Base-by-base conservation (phyloP, 2,797 vertebrate species). In the Spondyliosoma cantharus region DNA sequence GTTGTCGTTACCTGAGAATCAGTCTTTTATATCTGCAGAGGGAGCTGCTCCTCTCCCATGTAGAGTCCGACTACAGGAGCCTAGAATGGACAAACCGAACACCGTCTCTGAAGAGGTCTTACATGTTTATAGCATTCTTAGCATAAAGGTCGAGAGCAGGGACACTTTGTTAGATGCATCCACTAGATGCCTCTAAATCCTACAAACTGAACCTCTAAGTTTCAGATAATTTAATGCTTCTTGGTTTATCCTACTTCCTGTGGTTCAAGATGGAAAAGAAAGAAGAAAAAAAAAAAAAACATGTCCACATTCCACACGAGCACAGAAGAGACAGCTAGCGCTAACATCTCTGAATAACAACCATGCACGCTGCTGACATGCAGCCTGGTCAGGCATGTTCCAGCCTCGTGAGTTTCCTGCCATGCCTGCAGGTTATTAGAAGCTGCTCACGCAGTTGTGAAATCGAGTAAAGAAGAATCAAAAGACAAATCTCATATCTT, bases 401-500 rank as follows among this genome's bases (percentile, higher is more conserved):
- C 57, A 74, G 73, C 45, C 52, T 15, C 62, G 58, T 46, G 48
- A 59, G 20, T 49, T 12, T 52, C 27, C 80, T 64, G 82, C 78
- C 82, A 80, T 70, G 87, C 82, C 90, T 84, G 81, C 86, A 80
- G 86, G 90, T 89, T 32, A 77, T 80, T 68, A 5, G 3, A 56
- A 79, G 60, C 62, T 46, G 84, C 82, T 89, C 82, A 71, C 74
- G 79, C 84, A 85, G 7, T 89, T 87, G 81, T 87, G 89, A 83
- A 85, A 83, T 81, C 71, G 75, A 87, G 82, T 76, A 52, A 22
- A 19, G 15, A 60, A 58, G 83, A 74, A 61, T 74, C 49, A 74
- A 29, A 56, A 58, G 80, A 74, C 69, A 86, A 89, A 89, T 86
- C 74, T 84, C 74, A 81, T 75, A 84, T 72, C 54, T 72, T 48